Base-by-base conservation (phyloP, 1,140 invertebrate genomes). In the Musca vetustissima region DNA sequence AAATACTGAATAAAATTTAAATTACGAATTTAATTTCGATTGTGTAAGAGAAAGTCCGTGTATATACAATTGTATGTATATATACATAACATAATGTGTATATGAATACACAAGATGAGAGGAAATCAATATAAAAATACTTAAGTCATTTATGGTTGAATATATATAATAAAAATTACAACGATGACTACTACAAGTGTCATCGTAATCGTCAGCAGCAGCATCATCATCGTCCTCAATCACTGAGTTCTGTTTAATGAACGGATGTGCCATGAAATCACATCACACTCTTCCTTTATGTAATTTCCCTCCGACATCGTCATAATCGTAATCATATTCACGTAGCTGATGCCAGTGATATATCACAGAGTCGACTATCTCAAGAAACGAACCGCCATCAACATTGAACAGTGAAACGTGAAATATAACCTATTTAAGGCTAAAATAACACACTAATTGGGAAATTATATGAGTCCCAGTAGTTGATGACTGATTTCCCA, bases 401-500 rank as follows among this genome's bases (percentile, higher is more conserved):
- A n/a, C n/a, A n/a, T n/a, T n/a, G n/a, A n/a, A n/a, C n/a, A n/a
- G n/a, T n/a, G n/a, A 52, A 22, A 52, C 17, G 21, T 11, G n/a
- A 17, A 19, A 52, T 61, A 69, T 69, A 64, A 64, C 67, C 25
- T 50, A 64, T 47, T 69, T 69, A 69, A 69, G 57, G 47, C 67
- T 64, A 64, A 52, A 64, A 64, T 69, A 64, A 21, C 67, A 64
- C 61, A 64, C 61, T 69, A 69, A 69, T 69, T 69, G 59, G 67
- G 22, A 59, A 69, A 64, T 52, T 52, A 64, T 48, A 69, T 48
- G 36, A 43, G 36, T 43, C 6, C 36, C 36, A 43, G 36, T 4
- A 43, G 36, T 43, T 43, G 36, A 43, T 43, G 36, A 43, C 36
- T 43, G 36, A 43, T 9, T 43, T 43, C 36, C 13, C 28, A 32